Evolutionary conservation across 1,140 invertebrate genomes (phyloP), one percentile per base, ranked within the genome.

Genomic region (Apis cerana): DNA sequence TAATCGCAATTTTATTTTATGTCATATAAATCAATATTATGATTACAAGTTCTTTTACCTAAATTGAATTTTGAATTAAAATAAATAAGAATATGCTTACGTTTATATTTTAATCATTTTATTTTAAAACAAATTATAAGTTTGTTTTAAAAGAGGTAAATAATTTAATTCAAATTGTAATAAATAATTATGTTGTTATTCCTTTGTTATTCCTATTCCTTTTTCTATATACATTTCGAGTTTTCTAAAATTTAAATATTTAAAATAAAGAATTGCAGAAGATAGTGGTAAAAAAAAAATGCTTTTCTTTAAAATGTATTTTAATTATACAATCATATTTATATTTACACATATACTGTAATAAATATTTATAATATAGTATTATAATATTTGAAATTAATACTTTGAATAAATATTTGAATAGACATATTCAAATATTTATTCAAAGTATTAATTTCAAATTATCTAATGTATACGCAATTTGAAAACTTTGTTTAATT

Each of bases 271-370:
- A 1, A 5, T 13, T 17, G 2, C 1, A 21, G 7, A 27, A 27
- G 1, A 10, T 23, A 50, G n/a, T 11, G 11, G 12, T 54, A 17
- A 71, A 8, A 43, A 1, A 62, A 13, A 23, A 80, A 74, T 19
- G n/a, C 8, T 27, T 43, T 21, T 70, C 27, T 52, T 48, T n/a
- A 43, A 43, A 43, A 43, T 43, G 33, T 43, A 43, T 7, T 43
- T 43, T 43, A 43, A 43, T 43, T 64, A 23, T 13, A 19, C n/a
- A 74, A 65, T 62, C 54, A 61, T 74, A 43, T 12, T 79, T 33
- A 70, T 13, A 64, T 64, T 82, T 21, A 77, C 77, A 82, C 58
- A 64, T 82, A 82, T 3, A 17, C 33, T 10, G 7, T 78, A 71
- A 82, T 13, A 82, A 77, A 70, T 70, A 70, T 69, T 64, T 11